Base-by-base conservation (phyloP, 1,140 invertebrate species). In the Diuraphis noxia region DNA sequence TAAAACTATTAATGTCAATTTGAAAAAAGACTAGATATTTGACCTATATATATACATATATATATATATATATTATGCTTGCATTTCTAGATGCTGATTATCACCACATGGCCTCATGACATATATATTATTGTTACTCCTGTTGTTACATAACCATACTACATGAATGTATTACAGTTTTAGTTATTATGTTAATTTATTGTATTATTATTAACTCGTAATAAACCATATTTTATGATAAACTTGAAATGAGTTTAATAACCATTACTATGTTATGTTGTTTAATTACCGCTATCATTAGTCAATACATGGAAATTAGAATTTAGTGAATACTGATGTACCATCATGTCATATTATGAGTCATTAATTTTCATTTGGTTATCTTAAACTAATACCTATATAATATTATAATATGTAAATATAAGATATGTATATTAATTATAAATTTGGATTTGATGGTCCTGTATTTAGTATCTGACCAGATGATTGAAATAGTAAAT, bases 281-380 rank as follows among this genome's bases (percentile, higher is more conserved):
- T 34, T 85, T 43, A 85, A 34, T 46, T 21, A 0, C 41, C 0
- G 17, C 6, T 2, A 23, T 85, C 10, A 85, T 85, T 21, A 49
- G 41, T n/a, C 41, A n/a, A 21, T 85, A 85, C 30, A 23, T 46
- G 43, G 84, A 85, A 85, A 85, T 85, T 85, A 19, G n/a, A 85
- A 49, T 85, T 85, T 85, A 49, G n/a, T 49, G 84, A 49, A 85
- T 34, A 85, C 46, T 19, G 34, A 1, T 85, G 30, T 72, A 72
- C n/a, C 13, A n/a, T 72, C 4, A n/a, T 72, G 13, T 72, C 56
- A 85, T 43, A 85, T 49, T 34, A 46, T 85, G 34, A 36, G n/a
- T 85, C n/a, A 49, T 85, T 85, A 36, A 21, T 46, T 85, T 85
- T 46, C n/a, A 46, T 46, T 85, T 19, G 7, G 41, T 85, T 85